A percentile compares a stretch with the other conserved stretches of the same genome.
phyloP scores from a whole-genome alignment of 2,797 vertebrate genomes.

The Lindbergichthys nudifrons region DNA sequence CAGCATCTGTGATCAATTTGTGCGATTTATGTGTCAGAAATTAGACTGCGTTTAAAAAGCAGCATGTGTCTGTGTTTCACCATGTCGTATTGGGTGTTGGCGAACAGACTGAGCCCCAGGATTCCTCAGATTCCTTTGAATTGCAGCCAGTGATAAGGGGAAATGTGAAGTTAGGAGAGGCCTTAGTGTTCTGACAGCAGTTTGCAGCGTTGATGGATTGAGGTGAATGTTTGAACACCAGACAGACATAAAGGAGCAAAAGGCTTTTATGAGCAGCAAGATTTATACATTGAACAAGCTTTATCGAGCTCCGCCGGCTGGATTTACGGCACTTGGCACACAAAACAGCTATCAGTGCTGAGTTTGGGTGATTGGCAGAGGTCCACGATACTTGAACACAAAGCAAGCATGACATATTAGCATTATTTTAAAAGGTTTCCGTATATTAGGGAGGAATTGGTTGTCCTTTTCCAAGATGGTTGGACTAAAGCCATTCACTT shows the following conservation, averaged over 20 bases:
- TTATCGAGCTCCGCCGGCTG: slow-evolving; percentile 60
- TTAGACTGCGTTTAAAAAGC: slow-evolving; percentile 63
- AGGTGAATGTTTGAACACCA: slow-evolving; percentile 78
- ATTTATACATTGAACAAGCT: slow-evolving; percentile 79
- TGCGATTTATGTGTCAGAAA: slow-evolving; percentile 62
- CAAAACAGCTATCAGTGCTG: slow-evolving; percentile 55
- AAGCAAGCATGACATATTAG: slow-evolving; percentile 77
- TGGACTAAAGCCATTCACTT: slow-evolving; percentile 60
- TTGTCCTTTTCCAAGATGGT: slow-evolving; percentile 62
- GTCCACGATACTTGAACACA: slow-evolving; percentile 59
- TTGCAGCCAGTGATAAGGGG: slow-evolving; percentile 68
- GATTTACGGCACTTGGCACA: slow-evolving; percentile 75
- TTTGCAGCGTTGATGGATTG: slow-evolving; percentile 73
- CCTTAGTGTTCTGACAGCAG: slow-evolving; percentile 66
- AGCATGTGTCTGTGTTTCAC: slow-evolving; percentile 59
- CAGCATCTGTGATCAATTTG: slow-evolving; percentile 74
- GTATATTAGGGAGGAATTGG: slow-evolving; percentile 66
- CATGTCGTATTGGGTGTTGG: slow-evolving; percentile 61
- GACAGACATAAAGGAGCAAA: slow-evolving; percentile 80
- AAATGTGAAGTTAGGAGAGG: slow-evolving; percentile 64
- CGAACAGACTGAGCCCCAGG: slow-evolving; percentile 44
- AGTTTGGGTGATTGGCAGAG: slow-evolving; percentile 67
- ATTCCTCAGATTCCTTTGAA: slow-evolving; percentile 73
- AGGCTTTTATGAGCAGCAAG: slow-evolving; percentile 76
- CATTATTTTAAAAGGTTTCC: slow-evolving; percentile 79